Conservation (phyloP, 2,113 vertebrate species). For the Macrotis lagotis region DNA sequence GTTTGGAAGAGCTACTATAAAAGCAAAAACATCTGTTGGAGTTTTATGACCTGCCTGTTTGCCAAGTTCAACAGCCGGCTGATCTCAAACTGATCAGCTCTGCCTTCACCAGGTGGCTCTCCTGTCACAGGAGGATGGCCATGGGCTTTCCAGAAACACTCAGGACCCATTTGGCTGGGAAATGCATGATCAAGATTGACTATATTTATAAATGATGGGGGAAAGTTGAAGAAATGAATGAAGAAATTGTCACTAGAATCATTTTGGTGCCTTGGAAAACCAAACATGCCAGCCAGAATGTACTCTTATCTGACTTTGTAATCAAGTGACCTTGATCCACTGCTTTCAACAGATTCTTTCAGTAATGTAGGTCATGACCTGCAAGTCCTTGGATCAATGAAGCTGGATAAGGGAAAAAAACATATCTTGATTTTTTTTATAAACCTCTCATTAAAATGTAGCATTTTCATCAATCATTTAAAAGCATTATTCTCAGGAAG, state of each 20-base stretch:
- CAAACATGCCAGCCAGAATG: not conserved
- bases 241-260: not conserved
- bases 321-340: not conserved
- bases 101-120: slow-evolving; percentile 62
- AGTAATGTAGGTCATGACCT: not conserved
- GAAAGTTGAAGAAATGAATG: not conserved
- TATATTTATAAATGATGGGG: not conserved
- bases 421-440: not conserved
- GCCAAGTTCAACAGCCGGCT: slow-evolving; percentile 59
- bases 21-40: slow-evolving; percentile 60
- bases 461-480: not conserved
- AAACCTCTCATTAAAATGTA: not conserved
- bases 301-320: not conserved
- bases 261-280: not conserved
- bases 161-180: not conserved
- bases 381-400: not conserved
- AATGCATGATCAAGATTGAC: not conserved
- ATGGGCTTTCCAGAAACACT: not conserved
- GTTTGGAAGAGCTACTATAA: slow-evolving; percentile 64
- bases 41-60: slow-evolving; percentile 43
- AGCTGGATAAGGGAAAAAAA: not conserved
- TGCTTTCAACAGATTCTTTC: not conserved
- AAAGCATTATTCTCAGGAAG: not conserved
- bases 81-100: slow-evolving; percentile 16
- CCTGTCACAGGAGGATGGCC: slow-evolving; percentile 40